Percentiles rank a stretch among this genome's conserved stretches.
These are phyloP conservation scores for Danio rerio DNA, from an alignment of 2,113 vertebrate species.

Conservation along the genomic window GRCz12tu NC_133200.1:15767001-15767500, in stretches of 20 bases:
- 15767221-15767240: no score
- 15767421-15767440: slow-evolving; percentile 8
- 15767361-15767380: slow-evolving; percentile 36
- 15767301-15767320: background rate
- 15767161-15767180: no score
- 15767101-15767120: no score
- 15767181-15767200: no score
- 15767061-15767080: no score
- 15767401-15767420: slow-evolving; percentile 33
- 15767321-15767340: background rate
- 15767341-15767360: slow-evolving; percentile 26
- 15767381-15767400: slow-evolving; percentile 26
- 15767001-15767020: no score
- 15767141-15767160: no score
- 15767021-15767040: no score
- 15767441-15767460: background rate
- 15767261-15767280: background rate
- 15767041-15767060: no score
- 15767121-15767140: no score
- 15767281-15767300: background rate
- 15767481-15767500: slow-evolving; percentile 44
- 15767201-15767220: no score
- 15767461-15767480: slow-evolving; percentile 36
- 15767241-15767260: background rate
- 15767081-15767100: no score